Percentiles rank a stretch among this genome's conserved stretches.
Conservation (phyloP, 2,797 vertebrate species). For the Dromococcyx pavoninus region DNA sequence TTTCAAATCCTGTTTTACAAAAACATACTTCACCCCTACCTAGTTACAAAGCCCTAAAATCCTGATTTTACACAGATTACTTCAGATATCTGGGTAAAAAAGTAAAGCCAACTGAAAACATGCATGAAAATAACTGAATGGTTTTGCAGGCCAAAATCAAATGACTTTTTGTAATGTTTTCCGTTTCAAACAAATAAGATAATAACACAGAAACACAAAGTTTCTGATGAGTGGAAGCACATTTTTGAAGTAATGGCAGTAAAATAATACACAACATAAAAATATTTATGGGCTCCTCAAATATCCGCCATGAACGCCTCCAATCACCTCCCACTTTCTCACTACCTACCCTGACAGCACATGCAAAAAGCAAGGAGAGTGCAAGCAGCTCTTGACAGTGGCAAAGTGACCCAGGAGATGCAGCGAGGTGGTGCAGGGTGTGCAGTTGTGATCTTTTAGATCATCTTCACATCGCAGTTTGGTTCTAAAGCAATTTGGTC, state of each 20-base stretch:
- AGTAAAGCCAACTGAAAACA: background rate
- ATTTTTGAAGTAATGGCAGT: background rate
- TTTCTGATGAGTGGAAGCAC: background rate
- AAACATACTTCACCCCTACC: background rate
- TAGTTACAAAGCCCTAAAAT: background rate
- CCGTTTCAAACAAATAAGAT: too few species aligned
- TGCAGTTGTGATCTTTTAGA: background rate
- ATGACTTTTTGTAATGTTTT: background rate
- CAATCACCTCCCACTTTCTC: background rate
- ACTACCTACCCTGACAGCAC: background rate
- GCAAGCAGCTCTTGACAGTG: background rate
- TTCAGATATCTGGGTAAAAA: background rate
- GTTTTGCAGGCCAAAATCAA: background rate
- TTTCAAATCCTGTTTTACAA: background rate
- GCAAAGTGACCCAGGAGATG: background rate
- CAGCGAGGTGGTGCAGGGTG: rapidly evolving
- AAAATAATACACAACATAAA: background rate
- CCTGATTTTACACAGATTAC: background rate
- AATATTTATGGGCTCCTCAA: background rate
- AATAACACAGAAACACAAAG: too few species aligned
- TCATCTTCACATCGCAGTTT: rapidly evolving
- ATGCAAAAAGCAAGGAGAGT: background rate
- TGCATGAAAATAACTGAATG: background rate
- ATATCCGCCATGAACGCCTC: background rate
- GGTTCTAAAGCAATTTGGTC: background rate